Base-by-base conservation (phyloP, 2,797 vertebrate species). In the Dipus sagitta region DNA sequence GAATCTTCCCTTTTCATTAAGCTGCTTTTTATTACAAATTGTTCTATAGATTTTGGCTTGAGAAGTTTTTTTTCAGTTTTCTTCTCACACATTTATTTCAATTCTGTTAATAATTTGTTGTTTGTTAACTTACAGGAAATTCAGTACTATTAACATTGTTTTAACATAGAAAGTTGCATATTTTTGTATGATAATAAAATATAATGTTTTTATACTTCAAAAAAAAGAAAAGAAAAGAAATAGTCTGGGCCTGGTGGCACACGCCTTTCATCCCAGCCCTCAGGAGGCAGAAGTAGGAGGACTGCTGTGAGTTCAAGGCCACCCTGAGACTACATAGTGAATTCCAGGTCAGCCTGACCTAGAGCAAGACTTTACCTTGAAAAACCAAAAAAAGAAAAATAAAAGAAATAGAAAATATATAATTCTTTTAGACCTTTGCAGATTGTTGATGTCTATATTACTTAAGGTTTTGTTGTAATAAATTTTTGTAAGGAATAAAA, bases 111-210 rank as follows among this genome's bases (percentile, higher is more conserved):
- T 81, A 68, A 82, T 78, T 96, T 92, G 90, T 96, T 64, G 20
- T 80, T 90, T 84, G 38, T 84, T 72, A 92, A 93, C 86, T 97
- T 91, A 60, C 64, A 93, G 76, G 96, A 95, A 96, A 94, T 30
- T 84, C 96, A 95, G 97, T 97, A 94, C 93, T 96, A 72, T 96
- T 96, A 94, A 96, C 94, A 93, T 94, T 74, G 2, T 96, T 92
- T 95, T 96, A 83, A 88, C 95, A 54, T 93, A 96, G 95, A 94
- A 97, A 92, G 95, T 38, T 60, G 92, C 83, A 47, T 96, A 88
- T 93, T 89, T 97, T 96, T 97, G 90, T 97, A 94, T 72, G 65
- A 80, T 93, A 80, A 79, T 87, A 90, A 9, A 17, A 85, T 87
- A 90, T 7, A 17, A 85, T 91, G 89, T 77, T 64, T 28, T 68